Percentiles rank a stretch among this genome's conserved stretches.
phyloP scores from a whole-genome alignment of 2,113 vertebrate genomes.

The Psittacus erithacus region DNA sequence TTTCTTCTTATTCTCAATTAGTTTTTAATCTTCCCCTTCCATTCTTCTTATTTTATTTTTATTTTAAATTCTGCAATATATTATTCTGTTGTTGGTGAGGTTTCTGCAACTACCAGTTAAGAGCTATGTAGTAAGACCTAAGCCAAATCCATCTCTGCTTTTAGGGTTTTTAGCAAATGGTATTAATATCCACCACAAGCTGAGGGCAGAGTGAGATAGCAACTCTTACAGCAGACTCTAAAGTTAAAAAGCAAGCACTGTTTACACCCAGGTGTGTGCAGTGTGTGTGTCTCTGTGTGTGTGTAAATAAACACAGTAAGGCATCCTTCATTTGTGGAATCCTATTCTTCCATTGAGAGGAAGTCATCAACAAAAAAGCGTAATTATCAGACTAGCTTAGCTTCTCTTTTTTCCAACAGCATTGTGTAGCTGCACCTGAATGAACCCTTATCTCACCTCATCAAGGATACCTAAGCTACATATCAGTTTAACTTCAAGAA shows the following conservation, averaged over 20 bases:
- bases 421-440: conserved; percentile 43
- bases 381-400: conserved; percentile 41
- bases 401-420: conserved; percentile 19
- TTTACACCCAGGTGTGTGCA: conserved; percentile 36
- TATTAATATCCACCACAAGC: neutral
- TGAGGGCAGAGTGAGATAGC: neutral
- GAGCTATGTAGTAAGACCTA: neutral
- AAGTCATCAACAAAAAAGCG: conserved; percentile 52
- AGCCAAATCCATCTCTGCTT: neutral
- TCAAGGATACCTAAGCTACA: conserved; percentile 25
- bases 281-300: neutral
- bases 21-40: neutral
- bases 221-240: neutral
- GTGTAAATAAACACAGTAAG: conserved; percentile 63
- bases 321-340: conserved; percentile 41
- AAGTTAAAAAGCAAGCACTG: conserved; percentile 3
- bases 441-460: conserved; percentile 57
- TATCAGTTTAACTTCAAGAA: conserved; percentile 53
- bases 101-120: neutral
- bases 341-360: conserved; percentile 54
- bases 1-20: neutral
- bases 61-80: neutral
- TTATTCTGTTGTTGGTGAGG: neutral
- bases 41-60: neutral
- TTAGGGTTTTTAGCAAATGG: neutral